A percentile compares a stretch with the other conserved stretches of the same genome.
phyloP scores from a whole-genome alignment of 2,797 vertebrate species.

The Toxotes lorentzi region DNA sequence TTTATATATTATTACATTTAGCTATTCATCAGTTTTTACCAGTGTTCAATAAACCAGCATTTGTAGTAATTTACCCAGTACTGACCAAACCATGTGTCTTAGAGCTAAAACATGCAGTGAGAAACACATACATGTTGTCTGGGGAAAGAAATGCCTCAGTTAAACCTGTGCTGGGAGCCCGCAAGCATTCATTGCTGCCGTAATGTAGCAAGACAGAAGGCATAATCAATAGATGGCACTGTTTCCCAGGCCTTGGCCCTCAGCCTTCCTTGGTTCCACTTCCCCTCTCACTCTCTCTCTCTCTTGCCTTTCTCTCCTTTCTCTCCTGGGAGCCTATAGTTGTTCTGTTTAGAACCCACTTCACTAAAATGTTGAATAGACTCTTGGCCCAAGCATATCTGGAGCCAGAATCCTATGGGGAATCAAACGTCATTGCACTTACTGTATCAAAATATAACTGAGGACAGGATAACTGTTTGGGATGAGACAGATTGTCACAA shows the following conservation, averaged over 20 bases:
- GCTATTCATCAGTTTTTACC: background rate
- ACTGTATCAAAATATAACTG: conserved; percentile 43
- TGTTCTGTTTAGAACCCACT: conserved; percentile 57
- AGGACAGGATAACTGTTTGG: conserved; percentile 13
- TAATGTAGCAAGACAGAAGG: background rate
- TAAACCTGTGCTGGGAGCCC: conserved; percentile 9
- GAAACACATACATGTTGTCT: background rate
- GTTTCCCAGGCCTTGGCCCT: conserved; percentile 71
- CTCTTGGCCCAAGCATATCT: conserved; percentile 51
- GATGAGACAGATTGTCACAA: conserved; percentile 29
- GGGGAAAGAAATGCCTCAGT: background rate
- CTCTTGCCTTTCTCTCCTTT: conserved; percentile 1
- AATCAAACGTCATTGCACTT: conserved; percentile 39
- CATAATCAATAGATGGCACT: conserved; percentile 81
- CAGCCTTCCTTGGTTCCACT: background rate
- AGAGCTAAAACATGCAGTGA: background rate
- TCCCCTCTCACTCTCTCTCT: conserved; percentile 16
- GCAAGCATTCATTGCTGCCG: background rate
- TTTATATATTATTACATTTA: background rate
- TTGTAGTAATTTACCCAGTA: background rate
- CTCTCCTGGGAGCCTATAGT: conserved; percentile 44
- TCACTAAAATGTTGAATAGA: conserved; percentile 63
- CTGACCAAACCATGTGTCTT: background rate
- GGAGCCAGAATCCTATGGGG: conserved; percentile 31
- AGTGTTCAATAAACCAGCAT: background rate